Evolutionary conservation across 2,797 vertebrate species (phyloP), one percentile per base, ranked within the genome.

Genomic region (Malacoctenus gilli): DNA sequence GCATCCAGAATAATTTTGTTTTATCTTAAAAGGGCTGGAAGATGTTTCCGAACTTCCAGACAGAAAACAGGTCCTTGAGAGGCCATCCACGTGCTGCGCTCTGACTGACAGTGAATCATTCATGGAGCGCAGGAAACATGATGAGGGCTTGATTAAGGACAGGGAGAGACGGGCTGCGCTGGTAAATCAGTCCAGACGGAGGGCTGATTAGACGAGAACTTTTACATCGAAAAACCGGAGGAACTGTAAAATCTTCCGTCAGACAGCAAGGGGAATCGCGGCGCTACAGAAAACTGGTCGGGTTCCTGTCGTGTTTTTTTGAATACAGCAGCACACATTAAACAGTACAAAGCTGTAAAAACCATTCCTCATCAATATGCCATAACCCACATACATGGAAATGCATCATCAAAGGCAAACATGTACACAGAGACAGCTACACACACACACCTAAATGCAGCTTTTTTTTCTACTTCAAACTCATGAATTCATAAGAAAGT

Each of bases 71-170:
- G 65, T 66, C 54, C 68, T 89, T 82, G 66, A 68, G 53, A 86
- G 77, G 79, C 82, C 11, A 67, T 35, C 30, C 80, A 82, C 57
- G 72, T 69, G 66, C 72, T 50, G 21, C 4, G 38, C 30, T 51
- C 67, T 79, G 83, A 79, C 82, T 34, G 82, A 86, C 81, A 79
- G 84, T 85, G 81, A 86, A 88, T 86, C 80, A 82, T 84, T 76
- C 74, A 77, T 77, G 70, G 69, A 41, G 67, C 0, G 25, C 72
- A 47, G 55, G 60, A 77, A 79, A 77, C 73, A 84, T 85, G 80
- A 84, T 85, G 88, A 90, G 81, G 50, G 75, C 70, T 65, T 86
- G 82, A 88, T 88, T 87, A 81, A 82, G 77, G 77, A 72, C 64
- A 57, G 50, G 53, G 46, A 72, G 71, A 68, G 5, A 64, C 42